These are phyloP conservation scores for Hypanus sabinus DNA, from an alignment of 2,113 vertebrate genomes.

Conservation along the genomic window DNA sequence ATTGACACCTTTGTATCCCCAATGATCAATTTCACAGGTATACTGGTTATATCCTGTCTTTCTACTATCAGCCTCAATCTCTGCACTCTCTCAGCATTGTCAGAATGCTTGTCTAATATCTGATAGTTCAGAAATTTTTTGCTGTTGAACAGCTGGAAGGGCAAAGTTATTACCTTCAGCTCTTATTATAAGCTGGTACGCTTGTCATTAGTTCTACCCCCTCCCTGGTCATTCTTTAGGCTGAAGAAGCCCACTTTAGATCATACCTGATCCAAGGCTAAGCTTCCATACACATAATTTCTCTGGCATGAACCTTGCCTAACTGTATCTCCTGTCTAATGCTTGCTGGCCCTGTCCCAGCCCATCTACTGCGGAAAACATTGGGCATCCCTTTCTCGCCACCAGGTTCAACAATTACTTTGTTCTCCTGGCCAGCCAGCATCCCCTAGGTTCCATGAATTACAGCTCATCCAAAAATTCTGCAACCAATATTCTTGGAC, in stretches of 20 bases:
- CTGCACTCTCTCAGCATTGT: background rate
- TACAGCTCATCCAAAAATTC: background rate
- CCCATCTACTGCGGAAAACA: background rate
- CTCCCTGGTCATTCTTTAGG: background rate
- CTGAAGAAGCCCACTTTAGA: background rate
- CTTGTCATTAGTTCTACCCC: background rate
- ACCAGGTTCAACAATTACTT: background rate
- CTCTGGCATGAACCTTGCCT: background rate
- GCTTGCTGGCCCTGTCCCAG: background rate
- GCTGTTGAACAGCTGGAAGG: background rate
- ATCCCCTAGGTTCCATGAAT: background rate
- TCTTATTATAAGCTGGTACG: background rate
- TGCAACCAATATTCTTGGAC: background rate
- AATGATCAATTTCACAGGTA: background rate
- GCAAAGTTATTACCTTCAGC: background rate
- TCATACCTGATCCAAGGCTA: background rate
- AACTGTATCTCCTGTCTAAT: background rate
- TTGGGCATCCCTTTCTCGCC: background rate
- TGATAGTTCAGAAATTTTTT: background rate
- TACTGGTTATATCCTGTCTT: background rate
- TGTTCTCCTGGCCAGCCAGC: background rate
- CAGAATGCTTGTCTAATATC: background rate
- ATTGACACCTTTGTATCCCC: background rate
- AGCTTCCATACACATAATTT: background rate
- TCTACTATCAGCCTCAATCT: background rate